Evolutionary conservation across 2,113 vertebrate species (phyloP).

Genomic region (Galbula dea): DNA sequence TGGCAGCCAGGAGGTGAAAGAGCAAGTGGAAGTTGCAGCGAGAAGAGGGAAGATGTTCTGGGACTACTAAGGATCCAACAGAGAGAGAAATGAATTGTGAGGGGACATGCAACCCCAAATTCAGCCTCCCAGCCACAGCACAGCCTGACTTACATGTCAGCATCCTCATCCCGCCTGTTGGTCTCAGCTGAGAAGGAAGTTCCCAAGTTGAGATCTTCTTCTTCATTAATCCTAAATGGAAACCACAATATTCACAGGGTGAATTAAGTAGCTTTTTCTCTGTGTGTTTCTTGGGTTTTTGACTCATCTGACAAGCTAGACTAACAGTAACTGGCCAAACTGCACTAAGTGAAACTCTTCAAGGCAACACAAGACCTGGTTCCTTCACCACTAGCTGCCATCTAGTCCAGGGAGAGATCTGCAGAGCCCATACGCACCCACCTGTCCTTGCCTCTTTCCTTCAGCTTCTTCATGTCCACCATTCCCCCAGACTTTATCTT

Average conservation of each 20-base stretch:
- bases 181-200: conserved; percentile 98
- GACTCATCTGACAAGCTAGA: not conserved
- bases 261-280: too few relatives aligned
- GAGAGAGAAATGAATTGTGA: not conserved
- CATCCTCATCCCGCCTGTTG: conserved; percentile 95
- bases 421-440: conserved; percentile 54
- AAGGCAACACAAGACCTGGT: not conserved
- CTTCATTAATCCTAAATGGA: conserved; percentile 85
- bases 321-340: not conserved
- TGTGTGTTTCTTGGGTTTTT: not conserved
- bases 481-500: conserved; percentile 94
- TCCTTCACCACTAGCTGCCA: not conserved
- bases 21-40: not conserved
- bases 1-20: not conserved
- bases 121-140: not conserved
- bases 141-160: conserved; percentile 87
- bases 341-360: not conserved
- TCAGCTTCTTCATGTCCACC: conserved; percentile 98
- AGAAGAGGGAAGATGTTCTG: not conserved
- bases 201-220: conserved; percentile 92
- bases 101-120: not conserved
- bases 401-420: not conserved
- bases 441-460: conserved; percentile 91
- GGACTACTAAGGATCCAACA: not conserved
- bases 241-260: not conserved